Conservation (phyloP, 2,797 vertebrate genomes). For the Emys orbicularis region DNA sequence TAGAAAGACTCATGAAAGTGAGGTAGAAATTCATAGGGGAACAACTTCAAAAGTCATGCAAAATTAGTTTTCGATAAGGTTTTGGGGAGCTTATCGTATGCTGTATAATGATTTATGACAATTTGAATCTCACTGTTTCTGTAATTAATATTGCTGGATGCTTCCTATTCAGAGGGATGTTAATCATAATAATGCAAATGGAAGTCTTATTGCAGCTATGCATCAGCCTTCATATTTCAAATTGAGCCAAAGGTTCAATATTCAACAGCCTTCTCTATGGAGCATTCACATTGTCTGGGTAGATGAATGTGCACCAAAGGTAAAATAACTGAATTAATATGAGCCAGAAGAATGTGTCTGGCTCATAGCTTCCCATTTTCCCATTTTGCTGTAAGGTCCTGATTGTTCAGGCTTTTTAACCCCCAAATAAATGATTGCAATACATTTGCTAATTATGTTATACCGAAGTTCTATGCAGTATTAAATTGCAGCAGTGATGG, state of each 20-base stretch:
- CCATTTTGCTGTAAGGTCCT: slow-evolving; percentile 58
- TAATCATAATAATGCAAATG: slow-evolving; percentile 69
- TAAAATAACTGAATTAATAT: slow-evolving; percentile 59
- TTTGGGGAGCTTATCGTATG: slow-evolving; percentile 29
- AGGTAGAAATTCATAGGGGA: slow-evolving; percentile 26
- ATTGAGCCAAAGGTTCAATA: slow-evolving; percentile 38
- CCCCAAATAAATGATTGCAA: slow-evolving; percentile 78
- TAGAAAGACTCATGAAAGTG: slow-evolving; percentile 50
- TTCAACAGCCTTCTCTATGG: slow-evolving; percentile 37
- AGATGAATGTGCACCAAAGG: slow-evolving; percentile 48
- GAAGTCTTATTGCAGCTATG: slow-evolving; percentile 52
- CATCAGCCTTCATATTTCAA: slow-evolving; percentile 37
- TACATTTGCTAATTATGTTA: slow-evolving; percentile 79
- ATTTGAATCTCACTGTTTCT: slow-evolving; percentile 51
- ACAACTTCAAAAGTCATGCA: neutral
- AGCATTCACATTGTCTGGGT: neutral
- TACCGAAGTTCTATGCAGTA: slow-evolving; percentile 59
- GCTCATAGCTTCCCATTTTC: slow-evolving; percentile 55
- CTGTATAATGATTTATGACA: slow-evolving; percentile 49
- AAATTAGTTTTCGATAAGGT: slow-evolving; percentile 8
- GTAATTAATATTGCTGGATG: slow-evolving; percentile 62
- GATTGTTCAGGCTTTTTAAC: slow-evolving; percentile 75
- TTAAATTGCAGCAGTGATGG: slow-evolving; percentile 63
- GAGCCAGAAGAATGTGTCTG: slow-evolving; percentile 41
- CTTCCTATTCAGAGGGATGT: slow-evolving; percentile 46